A percentile compares a stretch with the other conserved stretches of the same genome.
Conservation (phyloP, 2,888 invertebrate genomes). For the Idaea dimidiata region DNA sequence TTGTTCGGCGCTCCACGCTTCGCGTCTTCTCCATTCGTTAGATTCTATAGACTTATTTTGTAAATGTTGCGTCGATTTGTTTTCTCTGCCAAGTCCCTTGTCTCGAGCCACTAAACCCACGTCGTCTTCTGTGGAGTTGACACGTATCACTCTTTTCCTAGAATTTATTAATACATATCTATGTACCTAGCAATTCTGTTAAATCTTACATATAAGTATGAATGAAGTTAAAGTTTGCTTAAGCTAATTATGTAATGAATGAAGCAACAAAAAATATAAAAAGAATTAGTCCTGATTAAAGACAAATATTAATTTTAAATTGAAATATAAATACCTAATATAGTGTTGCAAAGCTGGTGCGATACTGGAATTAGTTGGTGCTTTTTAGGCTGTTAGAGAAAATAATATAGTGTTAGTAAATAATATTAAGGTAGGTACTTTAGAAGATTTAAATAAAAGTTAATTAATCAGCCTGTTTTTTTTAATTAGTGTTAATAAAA, state of each 20-base stretch:
- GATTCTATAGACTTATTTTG: conserved; percentile 88
- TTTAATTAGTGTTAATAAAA: conserved; percentile 19
- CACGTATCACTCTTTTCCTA: conserved; percentile 88
- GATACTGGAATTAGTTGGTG: conserved; percentile 64
- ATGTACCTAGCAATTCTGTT: conserved; percentile 67
- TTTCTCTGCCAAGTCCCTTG: conserved; percentile 86
- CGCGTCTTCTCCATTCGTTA: conserved; percentile 88
- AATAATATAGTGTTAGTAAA: conserved; percentile 44
- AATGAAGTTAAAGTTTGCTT: conserved; percentile 8
- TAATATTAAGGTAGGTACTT: conserved; percentile 13
- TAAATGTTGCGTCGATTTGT: conserved; percentile 87
- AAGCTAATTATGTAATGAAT: conserved; percentile 7
- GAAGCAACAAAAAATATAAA: background rate
- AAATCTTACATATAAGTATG: conserved; percentile 29
- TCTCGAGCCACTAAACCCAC: conserved; percentile 87
- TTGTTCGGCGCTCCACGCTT: conserved; percentile 93
- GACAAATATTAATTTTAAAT: conserved; percentile 5
- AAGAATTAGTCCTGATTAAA: background rate
- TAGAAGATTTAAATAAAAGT: background rate
- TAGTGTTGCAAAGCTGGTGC: conserved; percentile 55
- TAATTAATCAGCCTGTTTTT: conserved; percentile 9
- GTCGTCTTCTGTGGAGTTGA: conserved; percentile 87
- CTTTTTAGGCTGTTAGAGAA: conserved; percentile 66
- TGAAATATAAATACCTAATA: conserved; percentile 29
- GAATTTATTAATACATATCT: conserved; percentile 81